A percentile compares a stretch with the other conserved stretches of the same genome.
Evolutionary conservation across 2,113 vertebrate genomes (phyloP).

Genomic region (Mesocricetus auratus): DNA sequence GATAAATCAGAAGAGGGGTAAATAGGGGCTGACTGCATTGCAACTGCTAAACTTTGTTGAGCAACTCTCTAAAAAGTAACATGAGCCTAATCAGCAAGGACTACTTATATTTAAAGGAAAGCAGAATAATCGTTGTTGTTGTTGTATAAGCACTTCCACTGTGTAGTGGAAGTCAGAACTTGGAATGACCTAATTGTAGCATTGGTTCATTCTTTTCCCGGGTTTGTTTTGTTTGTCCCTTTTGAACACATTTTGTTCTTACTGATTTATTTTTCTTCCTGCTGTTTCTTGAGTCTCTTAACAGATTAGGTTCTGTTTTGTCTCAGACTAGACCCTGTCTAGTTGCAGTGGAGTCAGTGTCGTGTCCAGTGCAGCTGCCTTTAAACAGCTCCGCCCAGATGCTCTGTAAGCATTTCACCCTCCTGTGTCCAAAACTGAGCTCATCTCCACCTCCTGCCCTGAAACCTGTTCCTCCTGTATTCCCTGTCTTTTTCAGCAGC

Average conservation of each 20-base stretch:
- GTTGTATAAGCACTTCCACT: not conserved
- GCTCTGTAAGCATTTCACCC: slow-evolving; percentile 6
- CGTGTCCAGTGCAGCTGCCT: not conserved
- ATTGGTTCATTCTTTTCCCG: not conserved
- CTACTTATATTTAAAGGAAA: slow-evolving; percentile 24
- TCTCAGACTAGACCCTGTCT: not conserved
- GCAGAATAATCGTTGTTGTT: not conserved
- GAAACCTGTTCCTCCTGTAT: slow-evolving; percentile 74
- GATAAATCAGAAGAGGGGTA: not conserved
- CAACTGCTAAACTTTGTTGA: not conserved
- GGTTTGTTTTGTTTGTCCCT: not conserved
- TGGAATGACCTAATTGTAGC: not conserved
- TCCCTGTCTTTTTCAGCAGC: slow-evolving; percentile 52
- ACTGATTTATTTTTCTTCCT: not conserved
- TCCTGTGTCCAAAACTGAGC: slow-evolving; percentile 40
- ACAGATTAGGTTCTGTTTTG: not conserved
- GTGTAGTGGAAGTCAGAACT: not conserved
- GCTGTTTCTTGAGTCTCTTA: not conserved
- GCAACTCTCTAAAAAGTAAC: not conserved
- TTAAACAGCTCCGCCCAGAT: not conserved
- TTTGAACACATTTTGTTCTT: slow-evolving; percentile 30
- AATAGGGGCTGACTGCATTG: not conserved
- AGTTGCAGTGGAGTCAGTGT: not conserved
- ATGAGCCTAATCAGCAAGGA: not conserved
- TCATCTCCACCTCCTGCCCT: slow-evolving; percentile 28